Conservation (phyloP, 2,797 vertebrate genomes). For the Diplodus sargus region DNA sequence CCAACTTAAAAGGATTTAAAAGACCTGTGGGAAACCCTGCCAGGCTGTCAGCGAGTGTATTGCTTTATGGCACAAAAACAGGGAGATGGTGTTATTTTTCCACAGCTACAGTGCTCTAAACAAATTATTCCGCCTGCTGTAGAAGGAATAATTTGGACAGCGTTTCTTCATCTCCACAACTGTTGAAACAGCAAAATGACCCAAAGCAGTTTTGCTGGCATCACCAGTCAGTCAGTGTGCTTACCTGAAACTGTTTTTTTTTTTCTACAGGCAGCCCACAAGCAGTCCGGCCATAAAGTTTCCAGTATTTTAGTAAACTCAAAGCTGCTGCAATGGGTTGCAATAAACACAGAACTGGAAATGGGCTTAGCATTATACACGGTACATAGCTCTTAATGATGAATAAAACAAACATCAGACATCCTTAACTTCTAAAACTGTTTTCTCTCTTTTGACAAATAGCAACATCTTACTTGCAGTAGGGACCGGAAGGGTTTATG, state of each 20-base stretch:
- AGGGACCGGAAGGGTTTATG: neutral
- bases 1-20: too few relatives aligned
- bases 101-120: neutral
- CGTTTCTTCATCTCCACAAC: constrained; percentile 1
- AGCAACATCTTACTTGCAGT: neutral
- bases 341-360: neutral
- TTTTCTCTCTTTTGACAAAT: constrained; percentile 15
- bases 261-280: constrained; percentile 5
- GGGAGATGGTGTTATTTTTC: neutral
- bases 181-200: constrained; percentile 6
- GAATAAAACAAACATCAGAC: neutral
- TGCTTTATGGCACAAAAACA: neutral
- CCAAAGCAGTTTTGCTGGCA: neutral
- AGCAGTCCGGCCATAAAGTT: neutral
- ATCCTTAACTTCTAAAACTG: neutral
- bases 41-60: neutral
- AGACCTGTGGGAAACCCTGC: too few relatives aligned
- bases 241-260: neutral
- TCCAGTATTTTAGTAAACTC: neutral
- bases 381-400: neutral
- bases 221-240: neutral
- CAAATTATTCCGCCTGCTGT: constrained; percentile 19
- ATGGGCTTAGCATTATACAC: neutral
- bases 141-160: constrained; percentile 6
- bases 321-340: neutral